These are phyloP conservation scores for Acanthosoma haemorrhoidale DNA, from an alignment of 2,888 invertebrate genomes.

Conservation along the genomic window DNA sequence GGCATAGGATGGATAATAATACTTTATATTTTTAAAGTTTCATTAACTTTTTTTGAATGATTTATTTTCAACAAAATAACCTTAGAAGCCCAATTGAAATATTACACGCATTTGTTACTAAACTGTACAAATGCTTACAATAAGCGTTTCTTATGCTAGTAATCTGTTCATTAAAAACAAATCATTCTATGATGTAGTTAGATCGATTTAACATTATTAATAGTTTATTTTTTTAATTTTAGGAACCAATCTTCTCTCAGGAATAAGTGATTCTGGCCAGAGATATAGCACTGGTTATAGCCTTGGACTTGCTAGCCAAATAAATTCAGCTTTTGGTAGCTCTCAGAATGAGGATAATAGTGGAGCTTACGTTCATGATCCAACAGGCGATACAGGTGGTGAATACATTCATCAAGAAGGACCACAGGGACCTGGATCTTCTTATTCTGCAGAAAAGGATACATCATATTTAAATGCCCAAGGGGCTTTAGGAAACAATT, in stretches of 20 bases:
- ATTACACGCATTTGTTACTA: no score
- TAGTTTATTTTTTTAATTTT: slow-evolving; percentile 22
- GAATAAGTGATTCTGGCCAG: slow-evolving; percentile 23
- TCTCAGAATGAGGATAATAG: slow-evolving; percentile 34
- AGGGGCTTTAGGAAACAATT: slow-evolving; percentile 1
- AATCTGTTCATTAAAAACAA: no score
- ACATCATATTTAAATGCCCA: neutral
- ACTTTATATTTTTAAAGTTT: no score
- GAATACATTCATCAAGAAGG: slow-evolving; percentile 37
- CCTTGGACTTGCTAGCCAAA: slow-evolving; percentile 45
- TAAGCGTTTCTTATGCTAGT: no score
- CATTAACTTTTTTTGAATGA: no score
- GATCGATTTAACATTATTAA: no score
- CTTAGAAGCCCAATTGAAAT: no score
- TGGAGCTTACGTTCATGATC: slow-evolving; percentile 39
- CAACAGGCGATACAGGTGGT: slow-evolving; percentile 38
- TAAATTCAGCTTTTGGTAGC: slow-evolving; percentile 19
- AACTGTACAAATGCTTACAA: no score
- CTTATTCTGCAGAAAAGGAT: neutral
- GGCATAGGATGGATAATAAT: no score
- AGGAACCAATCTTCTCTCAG: slow-evolving; percentile 35
- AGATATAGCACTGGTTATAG: slow-evolving; percentile 28
- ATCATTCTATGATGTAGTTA: no score
- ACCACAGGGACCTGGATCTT: slow-evolving; percentile 27
- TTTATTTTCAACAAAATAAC: no score